A percentile compares a stretch with the other conserved stretches of the same genome.
Evolutionary conservation across 2,797 vertebrate species (phyloP).

Genomic region (Ptychadena robeensis): DNA sequence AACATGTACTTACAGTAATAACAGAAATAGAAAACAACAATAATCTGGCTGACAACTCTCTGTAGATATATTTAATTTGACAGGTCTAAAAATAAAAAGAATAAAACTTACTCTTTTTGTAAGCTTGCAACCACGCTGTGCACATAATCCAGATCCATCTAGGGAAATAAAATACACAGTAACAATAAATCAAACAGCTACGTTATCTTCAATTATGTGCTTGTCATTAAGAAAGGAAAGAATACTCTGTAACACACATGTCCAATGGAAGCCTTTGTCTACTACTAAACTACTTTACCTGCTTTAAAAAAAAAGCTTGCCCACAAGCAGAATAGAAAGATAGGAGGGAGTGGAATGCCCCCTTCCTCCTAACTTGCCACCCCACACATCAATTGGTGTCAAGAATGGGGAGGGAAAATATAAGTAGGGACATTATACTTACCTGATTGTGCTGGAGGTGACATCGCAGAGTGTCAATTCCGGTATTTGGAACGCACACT

Average conservation of each 20-base stretch:
- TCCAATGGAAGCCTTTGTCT: neutral
- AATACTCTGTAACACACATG: neutral
- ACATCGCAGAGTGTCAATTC: too few relatives aligned
- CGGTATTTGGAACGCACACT: too few relatives aligned
- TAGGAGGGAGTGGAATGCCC: too few relatives aligned
- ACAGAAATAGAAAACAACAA: neutral
- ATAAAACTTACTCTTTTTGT: constrained; percentile 90
- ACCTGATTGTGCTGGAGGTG: too few relatives aligned
- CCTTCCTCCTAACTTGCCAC: too few relatives aligned
- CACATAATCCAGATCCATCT: constrained; percentile 93
- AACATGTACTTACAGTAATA: neutral
- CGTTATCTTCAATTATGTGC: neutral
- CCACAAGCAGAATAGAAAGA: too few relatives aligned
- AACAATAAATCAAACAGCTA: neutral
- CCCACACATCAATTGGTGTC: too few relatives aligned
- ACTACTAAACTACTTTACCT: too few relatives aligned
- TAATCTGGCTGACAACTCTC: neutral
- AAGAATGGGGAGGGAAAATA: too few relatives aligned
- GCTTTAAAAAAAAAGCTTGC: too few relatives aligned
- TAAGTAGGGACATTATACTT: too few relatives aligned
- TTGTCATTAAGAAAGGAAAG: neutral
- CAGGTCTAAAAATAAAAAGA: neutral
- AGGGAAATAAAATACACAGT: constrained; percentile 55
- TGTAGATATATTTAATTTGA: neutral
- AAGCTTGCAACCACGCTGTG: constrained; percentile 87